Base-by-base conservation (phyloP, 2,797 vertebrate species). In the Loris lydekkerianus region DNA sequence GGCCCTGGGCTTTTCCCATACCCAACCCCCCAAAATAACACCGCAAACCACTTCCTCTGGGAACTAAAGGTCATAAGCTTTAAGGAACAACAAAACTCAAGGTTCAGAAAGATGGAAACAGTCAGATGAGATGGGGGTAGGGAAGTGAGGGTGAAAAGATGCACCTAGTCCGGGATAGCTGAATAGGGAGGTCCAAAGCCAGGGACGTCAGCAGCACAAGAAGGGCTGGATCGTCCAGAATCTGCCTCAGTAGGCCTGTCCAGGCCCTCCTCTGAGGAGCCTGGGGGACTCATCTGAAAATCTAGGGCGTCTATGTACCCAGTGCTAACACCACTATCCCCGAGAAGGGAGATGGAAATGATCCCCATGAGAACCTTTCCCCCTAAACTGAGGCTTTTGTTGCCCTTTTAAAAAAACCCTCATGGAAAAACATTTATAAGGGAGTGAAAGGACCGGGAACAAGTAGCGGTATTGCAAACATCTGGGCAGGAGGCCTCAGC, bases 61-160 rank as follows among this genome's bases (percentile, higher is more conserved):
- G 82, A 91, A 95, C 27, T 53, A 83, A 92, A 73, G 85, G 90
- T 86, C 97, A 70, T 17, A 25, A 43, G 96, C 87, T 88, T 70
- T 82, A 46, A 34, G 69, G 95, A 86, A 88, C 96, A 97, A 97
- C 83, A 89, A 96, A 81, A 58, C 88, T 65, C 90, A 43, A 94
- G 88, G 92, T 93, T 76, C 76, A 37, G 93, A 83, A 96, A 95
- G 90, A 86, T 89, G 94, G 86, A 94, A 86, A 69, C 73, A 49
- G 31, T 46, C 37, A 80, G 82, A 90, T 17, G 94, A 69, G 70
- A 17, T 18, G 21, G 82, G 58, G 49, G 77, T 20, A 49, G 94
- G 86, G 83, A 43, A 86, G 73, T 25, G 34, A 27, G 92, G 69
- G 34, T 25, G 56, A 80, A 56, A 27, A 73, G 63, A 86, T 89